Percentiles rank a stretch among this genome's conserved stretches.
These are phyloP conservation scores for Pachypeltis micranthus DNA, from an alignment of 1,140 invertebrate species.

Conservation along the genomic window DNA sequence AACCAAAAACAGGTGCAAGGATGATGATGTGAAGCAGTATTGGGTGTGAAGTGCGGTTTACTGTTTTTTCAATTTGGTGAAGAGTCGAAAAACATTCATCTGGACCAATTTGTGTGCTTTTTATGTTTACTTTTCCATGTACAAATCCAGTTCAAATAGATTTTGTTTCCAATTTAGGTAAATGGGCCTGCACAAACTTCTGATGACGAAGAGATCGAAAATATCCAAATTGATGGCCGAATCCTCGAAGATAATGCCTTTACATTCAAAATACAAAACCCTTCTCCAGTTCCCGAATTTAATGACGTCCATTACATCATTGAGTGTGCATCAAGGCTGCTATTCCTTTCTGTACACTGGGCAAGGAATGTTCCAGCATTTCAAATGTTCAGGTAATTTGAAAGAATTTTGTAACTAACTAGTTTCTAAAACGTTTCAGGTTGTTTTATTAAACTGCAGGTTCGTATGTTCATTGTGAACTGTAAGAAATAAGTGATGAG, in stretches of 20 bases:
- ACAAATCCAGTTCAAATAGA: no score
- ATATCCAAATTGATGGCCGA: slow-evolving; percentile 38
- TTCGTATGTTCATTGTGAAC: no score
- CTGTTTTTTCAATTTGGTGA: no score
- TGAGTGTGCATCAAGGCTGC: slow-evolving; percentile 76
- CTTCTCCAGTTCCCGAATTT: slow-evolving; percentile 65
- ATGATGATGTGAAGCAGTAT: no score
- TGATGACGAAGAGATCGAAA: slow-evolving; percentile 32
- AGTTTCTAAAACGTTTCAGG: slow-evolving; percentile 13
- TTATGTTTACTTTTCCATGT: no score
- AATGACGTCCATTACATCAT: slow-evolving; percentile 82
- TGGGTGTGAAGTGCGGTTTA: no score
- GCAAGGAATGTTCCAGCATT: slow-evolving; percentile 71
- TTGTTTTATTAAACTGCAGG: not conserved
- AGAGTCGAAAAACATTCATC: no score
- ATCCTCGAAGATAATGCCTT: slow-evolving; percentile 55
- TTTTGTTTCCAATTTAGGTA: slow-evolving; percentile 37
- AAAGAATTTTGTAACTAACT: no score
- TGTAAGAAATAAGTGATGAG: no score
- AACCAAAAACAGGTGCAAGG: no score
- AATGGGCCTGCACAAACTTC: slow-evolving; percentile 39
- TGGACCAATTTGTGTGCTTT: no score
- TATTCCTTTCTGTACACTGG: slow-evolving; percentile 84
- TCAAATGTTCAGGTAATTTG: slow-evolving; percentile 55
- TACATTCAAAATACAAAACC: slow-evolving; percentile 68